phyloP scores from a whole-genome alignment of 2,888 invertebrate species.

The Cephus runcator region DNA sequence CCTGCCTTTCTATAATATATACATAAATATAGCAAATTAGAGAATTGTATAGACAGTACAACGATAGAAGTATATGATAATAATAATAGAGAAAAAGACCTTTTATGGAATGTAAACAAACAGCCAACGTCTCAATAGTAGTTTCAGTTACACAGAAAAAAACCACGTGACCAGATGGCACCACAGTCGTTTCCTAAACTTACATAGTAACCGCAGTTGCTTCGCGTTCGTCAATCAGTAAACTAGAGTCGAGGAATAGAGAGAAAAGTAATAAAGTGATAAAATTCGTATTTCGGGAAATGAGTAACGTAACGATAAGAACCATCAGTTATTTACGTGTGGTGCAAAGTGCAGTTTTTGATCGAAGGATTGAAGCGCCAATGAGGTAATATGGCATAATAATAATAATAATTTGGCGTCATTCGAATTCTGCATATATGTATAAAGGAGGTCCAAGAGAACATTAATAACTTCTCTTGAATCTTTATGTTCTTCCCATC shows the following conservation, averaged over 20 bases:
- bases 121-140: not conserved
- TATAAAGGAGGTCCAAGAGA: not conserved
- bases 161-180: not conserved
- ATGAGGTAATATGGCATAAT: not conserved
- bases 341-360: not conserved
- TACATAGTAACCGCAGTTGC: not conserved
- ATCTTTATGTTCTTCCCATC: not conserved
- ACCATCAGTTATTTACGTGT: not conserved
- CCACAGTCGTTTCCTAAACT: not conserved
- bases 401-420: not conserved
- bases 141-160: not conserved
- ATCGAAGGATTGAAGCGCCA: not conserved
- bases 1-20: not conserved
- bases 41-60: not conserved
- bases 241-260: not conserved
- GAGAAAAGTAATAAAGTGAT: not conserved
- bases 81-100: not conserved
- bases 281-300: not conserved
- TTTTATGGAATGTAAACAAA: not conserved
- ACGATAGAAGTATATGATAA: not conserved
- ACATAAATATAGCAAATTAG: not conserved
- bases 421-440: not conserved
- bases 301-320: not conserved
- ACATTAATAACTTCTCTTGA: not conserved
- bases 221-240: not conserved